A percentile compares a stretch with the other conserved stretches of the same genome.
Conservation (phyloP, 2,888 invertebrate species). For the Coelogynopora nodosa region DNA sequence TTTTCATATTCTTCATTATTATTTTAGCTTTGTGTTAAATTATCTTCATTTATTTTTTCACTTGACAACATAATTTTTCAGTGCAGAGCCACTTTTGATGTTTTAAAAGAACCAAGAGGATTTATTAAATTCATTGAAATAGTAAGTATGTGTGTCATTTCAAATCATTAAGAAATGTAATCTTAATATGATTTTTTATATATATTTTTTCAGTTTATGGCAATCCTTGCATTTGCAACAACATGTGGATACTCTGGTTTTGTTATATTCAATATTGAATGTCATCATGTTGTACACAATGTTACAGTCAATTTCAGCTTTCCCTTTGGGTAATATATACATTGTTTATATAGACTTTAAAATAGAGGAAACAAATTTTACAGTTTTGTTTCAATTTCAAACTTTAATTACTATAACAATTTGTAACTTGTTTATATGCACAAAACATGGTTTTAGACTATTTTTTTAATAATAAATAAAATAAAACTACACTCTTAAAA, state of each 20-base stretch:
- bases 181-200: neutral
- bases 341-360: neutral
- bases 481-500: too few relatives aligned
- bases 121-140: neutral
- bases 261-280: neutral
- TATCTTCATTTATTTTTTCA: too few relatives aligned
- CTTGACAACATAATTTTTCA: too few relatives aligned
- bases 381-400: too few relatives aligned
- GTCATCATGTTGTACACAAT: neutral
- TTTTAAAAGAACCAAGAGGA: neutral
- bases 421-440: neutral
- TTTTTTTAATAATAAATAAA: neutral
- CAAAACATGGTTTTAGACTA: neutral
- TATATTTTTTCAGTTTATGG: constrained; percentile 17
- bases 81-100: neutral
- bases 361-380: too few relatives aligned
- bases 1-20: too few relatives aligned
- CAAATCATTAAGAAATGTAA: neutral
- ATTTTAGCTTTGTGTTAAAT: too few relatives aligned
- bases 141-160: neutral
- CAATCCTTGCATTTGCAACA: constrained; percentile 8
- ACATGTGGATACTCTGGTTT: neutral
- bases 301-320: neutral
- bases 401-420: neutral
- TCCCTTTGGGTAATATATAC: neutral